Conservation (phyloP, 2,888 invertebrate genomes). For the Mechanitis mazaeus region DNA sequence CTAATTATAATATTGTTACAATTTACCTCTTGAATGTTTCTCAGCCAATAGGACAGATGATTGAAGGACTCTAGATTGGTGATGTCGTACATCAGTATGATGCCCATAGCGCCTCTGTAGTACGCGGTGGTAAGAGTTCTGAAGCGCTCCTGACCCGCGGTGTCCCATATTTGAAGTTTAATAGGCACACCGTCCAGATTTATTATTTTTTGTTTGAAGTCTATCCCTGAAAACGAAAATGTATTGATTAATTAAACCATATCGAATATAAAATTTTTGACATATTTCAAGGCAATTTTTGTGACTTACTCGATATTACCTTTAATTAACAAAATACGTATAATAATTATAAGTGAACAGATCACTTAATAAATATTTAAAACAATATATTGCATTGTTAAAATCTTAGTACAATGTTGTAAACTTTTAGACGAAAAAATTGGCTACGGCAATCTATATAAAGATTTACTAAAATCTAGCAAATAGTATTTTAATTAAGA, state of each 20-base stretch:
- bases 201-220: conserved; percentile 93
- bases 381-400: too few relatives aligned
- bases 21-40: conserved; percentile 90
- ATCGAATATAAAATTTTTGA: too few relatives aligned
- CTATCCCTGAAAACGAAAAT: conserved; percentile 81
- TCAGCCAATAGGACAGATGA: conserved; percentile 92
- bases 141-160: conserved; percentile 86
- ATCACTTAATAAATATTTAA: conserved; percentile 18
- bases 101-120: conserved; percentile 94
- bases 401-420: too few relatives aligned
- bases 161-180: conserved; percentile 92
- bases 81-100: conserved; percentile 92
- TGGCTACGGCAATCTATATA: too few relatives aligned
- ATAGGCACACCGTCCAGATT: conserved; percentile 90
- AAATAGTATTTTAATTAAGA: conserved; percentile 19
- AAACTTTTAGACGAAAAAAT: too few relatives aligned
- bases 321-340: too few relatives aligned
- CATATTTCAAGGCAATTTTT: too few relatives aligned
- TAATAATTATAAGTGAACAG: conserved; percentile 30
- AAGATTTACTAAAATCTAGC: neutral
- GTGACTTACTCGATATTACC: too few relatives aligned
- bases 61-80: conserved; percentile 94
- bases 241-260: too few relatives aligned
- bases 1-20: too few relatives aligned
- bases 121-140: conserved; percentile 91